phyloP scores from a whole-genome alignment of 2,113 vertebrate species.

The Diadophis punctatus region DNA sequence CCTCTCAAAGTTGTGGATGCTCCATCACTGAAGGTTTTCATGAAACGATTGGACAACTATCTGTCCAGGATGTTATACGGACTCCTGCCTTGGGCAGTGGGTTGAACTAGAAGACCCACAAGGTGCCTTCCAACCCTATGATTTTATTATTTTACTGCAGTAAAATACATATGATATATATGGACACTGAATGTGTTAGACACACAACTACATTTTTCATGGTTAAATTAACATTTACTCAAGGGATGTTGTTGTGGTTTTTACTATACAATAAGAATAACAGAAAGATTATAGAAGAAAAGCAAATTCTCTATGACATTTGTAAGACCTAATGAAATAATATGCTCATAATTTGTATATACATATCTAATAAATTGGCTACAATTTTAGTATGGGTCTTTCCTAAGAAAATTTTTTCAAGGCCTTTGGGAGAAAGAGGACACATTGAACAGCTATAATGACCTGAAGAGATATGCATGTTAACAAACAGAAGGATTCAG shows the following conservation, averaged over 20 bases:
- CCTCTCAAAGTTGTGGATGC: neutral
- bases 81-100: neutral
- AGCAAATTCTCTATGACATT: neutral
- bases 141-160: neutral
- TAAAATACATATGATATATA: neutral
- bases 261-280: neutral
- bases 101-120: neutral
- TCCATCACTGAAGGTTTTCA: neutral
- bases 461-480: neutral
- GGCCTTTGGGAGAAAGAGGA: neutral
- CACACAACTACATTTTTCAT: neutral
- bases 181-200: neutral
- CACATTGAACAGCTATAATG: conserved; percentile 1
- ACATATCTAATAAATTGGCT: neutral
- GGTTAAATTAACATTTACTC: neutral
- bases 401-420: neutral
- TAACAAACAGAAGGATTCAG: conserved; percentile 25
- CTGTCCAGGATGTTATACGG: neutral
- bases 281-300: neutral
- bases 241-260: neutral
- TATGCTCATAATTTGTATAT: neutral
- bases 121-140: neutral
- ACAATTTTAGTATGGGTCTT: conserved; percentile 20
- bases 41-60: neutral
- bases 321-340: neutral